Percentiles rank a stretch among this genome's conserved stretches.
These are phyloP conservation scores for Drosophila pseudotakahashii DNA, from an alignment of 2,888 invertebrate genomes.

Conservation along the genomic window DNA sequence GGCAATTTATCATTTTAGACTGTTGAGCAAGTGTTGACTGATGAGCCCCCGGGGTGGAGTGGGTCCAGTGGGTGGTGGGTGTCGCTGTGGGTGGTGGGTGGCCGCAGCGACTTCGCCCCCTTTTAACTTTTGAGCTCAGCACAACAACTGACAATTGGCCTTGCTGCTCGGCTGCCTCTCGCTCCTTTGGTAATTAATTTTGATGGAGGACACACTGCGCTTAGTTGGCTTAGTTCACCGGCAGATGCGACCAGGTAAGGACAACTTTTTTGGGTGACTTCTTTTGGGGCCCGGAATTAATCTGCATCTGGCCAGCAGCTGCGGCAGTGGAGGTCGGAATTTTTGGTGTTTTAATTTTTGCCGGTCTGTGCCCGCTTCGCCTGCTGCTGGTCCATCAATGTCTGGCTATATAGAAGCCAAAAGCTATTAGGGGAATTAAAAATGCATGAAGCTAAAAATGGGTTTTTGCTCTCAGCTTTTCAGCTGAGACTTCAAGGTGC, in stretches of 20 bases:
- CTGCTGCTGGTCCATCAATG: conserved; percentile 78
- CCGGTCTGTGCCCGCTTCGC: conserved; percentile 18
- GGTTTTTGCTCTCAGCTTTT: conserved; percentile 39
- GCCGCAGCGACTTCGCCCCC: conserved; percentile 63
- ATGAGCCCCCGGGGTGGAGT: conserved; percentile 50
- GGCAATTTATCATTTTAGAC: conserved; percentile 69
- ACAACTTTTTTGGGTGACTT: conserved; percentile 61
- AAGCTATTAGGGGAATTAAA: conserved; percentile 81
- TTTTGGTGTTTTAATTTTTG: conserved; percentile 68
- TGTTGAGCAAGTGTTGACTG: conserved; percentile 65
- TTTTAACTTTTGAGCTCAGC: conserved; percentile 81
- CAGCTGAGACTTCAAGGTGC: conserved; percentile 40
- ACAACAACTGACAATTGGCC: conserved; percentile 63
- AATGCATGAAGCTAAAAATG: conserved; percentile 78
- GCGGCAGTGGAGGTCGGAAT: conserved; percentile 43
- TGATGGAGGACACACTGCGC: conserved; percentile 80
- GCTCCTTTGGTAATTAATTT: conserved; percentile 80
- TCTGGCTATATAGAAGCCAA: conserved; percentile 70
- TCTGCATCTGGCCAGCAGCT: conserved; percentile 52
- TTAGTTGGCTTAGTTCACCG: conserved; percentile 59
- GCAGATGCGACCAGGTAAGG: conserved; percentile 67
- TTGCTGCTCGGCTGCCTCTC: conserved; percentile 52
- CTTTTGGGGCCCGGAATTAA: conserved; percentile 50
- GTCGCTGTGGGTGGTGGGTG: conserved; percentile 34
- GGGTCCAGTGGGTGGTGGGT: conserved; percentile 39